These are phyloP conservation scores for Leptinotarsa rubiginosa DNA, from an alignment of 2,888 invertebrate species.

Conservation along the genomic window DNA sequence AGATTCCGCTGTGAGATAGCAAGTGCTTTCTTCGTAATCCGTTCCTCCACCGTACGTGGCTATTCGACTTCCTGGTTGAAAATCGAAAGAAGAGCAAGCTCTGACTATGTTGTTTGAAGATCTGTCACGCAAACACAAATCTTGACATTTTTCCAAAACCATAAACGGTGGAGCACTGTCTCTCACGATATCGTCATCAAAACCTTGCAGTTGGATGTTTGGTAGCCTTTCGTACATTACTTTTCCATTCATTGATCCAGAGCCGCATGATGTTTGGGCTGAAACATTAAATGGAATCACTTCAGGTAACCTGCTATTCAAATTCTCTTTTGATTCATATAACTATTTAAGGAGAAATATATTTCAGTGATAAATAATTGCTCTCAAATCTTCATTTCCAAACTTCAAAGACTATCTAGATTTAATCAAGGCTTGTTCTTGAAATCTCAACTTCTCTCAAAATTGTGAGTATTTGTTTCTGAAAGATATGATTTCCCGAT, in stretches of 20 bases:
- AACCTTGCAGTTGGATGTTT: constrained; percentile 89
- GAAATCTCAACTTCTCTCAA: too few species aligned
- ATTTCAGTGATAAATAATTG: too few species aligned
- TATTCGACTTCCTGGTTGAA: constrained; percentile 88
- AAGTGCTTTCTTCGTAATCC: constrained; percentile 89
- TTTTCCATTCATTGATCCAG: constrained; percentile 81
- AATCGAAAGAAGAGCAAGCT: constrained; percentile 89
- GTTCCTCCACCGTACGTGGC: constrained; percentile 83
- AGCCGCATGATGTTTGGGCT: constrained; percentile 93
- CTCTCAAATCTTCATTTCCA: too few species aligned
- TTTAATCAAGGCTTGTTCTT: too few species aligned
- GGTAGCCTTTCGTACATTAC: constrained; percentile 90
- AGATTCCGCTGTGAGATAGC: constrained; percentile 87
- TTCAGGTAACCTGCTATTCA: too few species aligned
- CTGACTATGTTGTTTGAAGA: constrained; percentile 84
- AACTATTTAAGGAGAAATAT: too few species aligned
- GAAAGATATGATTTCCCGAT: too few species aligned
- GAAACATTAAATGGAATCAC: constrained; percentile 48
- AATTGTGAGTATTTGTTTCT: too few species aligned
- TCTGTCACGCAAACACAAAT: constrained; percentile 82
- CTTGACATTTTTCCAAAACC: constrained; percentile 88
- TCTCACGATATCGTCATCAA: constrained; percentile 88
- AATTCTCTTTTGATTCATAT: too few species aligned
- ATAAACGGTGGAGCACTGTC: constrained; percentile 88
- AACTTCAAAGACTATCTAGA: too few species aligned